phyloP scores from a whole-genome alignment of 2,113 vertebrate genomes.

The Cromileptes altivelis region DNA sequence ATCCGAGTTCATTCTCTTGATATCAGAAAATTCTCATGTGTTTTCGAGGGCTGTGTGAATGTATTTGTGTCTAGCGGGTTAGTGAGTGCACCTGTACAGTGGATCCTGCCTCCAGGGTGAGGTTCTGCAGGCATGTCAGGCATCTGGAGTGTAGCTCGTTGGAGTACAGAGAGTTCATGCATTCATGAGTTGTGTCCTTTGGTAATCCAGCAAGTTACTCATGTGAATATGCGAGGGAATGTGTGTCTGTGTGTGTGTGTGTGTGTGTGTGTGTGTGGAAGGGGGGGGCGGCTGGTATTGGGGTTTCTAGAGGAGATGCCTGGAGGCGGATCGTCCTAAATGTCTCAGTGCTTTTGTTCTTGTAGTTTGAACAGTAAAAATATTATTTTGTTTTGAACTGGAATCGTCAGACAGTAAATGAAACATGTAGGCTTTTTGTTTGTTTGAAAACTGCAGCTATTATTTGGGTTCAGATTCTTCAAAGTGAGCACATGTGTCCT shows the following conservation, averaged over 20 bases:
- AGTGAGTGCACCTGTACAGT: background rate
- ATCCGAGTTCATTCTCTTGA: background rate
- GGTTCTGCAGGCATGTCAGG: constrained; percentile 14
- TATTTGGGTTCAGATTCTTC: background rate
- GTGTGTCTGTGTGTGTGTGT: too few species aligned
- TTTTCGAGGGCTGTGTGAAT: background rate
- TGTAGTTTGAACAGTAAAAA: background rate
- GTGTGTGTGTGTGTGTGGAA: constrained; percentile 64
- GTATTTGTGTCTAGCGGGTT: background rate
- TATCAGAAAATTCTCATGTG: background rate
- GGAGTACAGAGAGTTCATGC: background rate
- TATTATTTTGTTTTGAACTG: background rate
- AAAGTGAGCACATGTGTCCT: background rate
- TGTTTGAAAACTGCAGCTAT: background rate
- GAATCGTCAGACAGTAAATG: background rate
- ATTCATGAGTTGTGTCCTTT: constrained; percentile 2
- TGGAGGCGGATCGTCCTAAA: background rate
- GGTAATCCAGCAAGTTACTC: background rate
- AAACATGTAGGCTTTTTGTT: too few species aligned
- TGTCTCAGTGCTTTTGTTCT: background rate
- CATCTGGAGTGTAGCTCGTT: constrained; percentile 1
- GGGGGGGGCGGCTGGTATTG: background rate
- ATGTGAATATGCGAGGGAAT: constrained; percentile 67
- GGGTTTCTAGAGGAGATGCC: constrained; percentile 81
- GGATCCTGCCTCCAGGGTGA: background rate